Evolutionary conservation across 2,113 vertebrate species (phyloP).

Genomic region (Tachysurus vachellii): DNA sequence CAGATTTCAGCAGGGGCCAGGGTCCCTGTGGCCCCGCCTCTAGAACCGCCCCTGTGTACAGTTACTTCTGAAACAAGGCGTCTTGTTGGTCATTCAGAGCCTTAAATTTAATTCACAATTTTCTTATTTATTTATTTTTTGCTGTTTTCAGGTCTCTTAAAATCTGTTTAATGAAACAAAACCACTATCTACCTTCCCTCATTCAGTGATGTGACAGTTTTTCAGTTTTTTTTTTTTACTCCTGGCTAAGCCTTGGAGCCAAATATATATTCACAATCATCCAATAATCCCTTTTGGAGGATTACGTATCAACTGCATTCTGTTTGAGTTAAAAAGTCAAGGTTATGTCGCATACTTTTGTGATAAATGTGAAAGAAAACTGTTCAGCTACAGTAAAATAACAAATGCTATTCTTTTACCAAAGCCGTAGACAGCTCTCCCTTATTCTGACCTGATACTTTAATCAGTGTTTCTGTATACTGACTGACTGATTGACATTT

Average conservation of each 20-base stretch:
- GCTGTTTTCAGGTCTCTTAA: constrained; percentile 7
- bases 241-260: not conserved
- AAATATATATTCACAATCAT: constrained; percentile 19
- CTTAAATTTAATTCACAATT: not conserved
- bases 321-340: not conserved
- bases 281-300: constrained; percentile 10
- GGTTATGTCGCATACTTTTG: not conserved
- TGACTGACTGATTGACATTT: not conserved
- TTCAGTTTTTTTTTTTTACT: constrained; percentile 26
- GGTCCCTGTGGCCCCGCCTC: too few relatives aligned
- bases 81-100: not conserved
- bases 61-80: constrained; percentile 22
- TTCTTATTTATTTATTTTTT: not conserved
- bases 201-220: not conserved
- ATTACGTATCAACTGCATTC: not conserved
- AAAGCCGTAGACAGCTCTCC: not conserved
- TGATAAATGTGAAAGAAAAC: constrained; percentile 10
- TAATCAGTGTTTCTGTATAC: not conserved
- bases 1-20: too few relatives aligned
- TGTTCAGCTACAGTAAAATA: not conserved
- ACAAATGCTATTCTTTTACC: not conserved
- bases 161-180: not conserved
- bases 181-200: not conserved
- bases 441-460: not conserved
- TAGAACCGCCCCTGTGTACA: not conserved